Percentiles rank a stretch among this genome's conserved stretches.
Conservation (phyloP, 2,888 invertebrate genomes). For the Yponomeuta plumbellus region DNA sequence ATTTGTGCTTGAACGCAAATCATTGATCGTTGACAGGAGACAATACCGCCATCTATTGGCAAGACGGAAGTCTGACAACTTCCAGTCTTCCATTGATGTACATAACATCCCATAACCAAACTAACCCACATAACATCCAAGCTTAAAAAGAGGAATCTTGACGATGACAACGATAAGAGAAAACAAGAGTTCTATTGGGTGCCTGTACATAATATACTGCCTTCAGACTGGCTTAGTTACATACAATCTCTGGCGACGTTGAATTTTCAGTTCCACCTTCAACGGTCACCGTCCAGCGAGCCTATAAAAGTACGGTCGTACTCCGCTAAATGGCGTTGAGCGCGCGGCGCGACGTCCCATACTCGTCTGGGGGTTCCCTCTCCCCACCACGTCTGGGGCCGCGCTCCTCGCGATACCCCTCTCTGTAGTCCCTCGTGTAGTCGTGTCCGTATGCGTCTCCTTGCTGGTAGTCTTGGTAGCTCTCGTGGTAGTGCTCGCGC, state of each 20-base stretch:
- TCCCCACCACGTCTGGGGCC: conserved; percentile 53
- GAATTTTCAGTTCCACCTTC: too few relatives aligned
- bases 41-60: background rate
- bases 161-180: background rate
- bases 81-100: background rate
- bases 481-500: conserved; percentile 41
- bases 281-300: background rate
- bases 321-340: conserved; percentile 82
- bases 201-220: too few relatives aligned
- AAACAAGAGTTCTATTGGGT: too few relatives aligned
- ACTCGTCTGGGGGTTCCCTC: conserved; percentile 68
- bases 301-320: background rate
- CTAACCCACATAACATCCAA: background rate
- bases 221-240: too few relatives aligned
- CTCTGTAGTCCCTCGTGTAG: conserved; percentile 43
- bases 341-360: conserved; percentile 81
- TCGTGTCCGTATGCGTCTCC: conserved; percentile 54
- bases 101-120: background rate
- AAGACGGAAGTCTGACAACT: background rate
- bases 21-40: too few relatives aligned
- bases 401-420: conserved; percentile 65
- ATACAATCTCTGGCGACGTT: too few relatives aligned
- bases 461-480: conserved; percentile 42
- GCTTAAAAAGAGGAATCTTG: background rate
- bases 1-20: too few relatives aligned